Evolutionary conservation across 1,140 invertebrate genomes (phyloP).

Genomic region (Theocolax elegans): DNA sequence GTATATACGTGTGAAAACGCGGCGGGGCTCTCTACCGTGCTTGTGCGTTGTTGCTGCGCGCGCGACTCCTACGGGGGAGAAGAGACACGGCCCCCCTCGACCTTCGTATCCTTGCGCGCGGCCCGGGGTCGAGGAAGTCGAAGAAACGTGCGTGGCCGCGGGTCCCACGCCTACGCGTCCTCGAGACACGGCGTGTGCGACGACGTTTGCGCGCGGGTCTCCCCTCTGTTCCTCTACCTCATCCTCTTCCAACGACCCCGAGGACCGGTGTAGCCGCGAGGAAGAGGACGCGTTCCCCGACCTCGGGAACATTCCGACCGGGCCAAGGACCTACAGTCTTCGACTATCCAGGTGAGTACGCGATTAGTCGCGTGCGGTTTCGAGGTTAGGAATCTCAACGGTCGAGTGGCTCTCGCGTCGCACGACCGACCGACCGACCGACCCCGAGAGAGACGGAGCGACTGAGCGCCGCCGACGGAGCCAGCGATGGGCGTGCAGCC

Average conservation of each 20-base stretch:
- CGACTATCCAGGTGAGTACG: no score
- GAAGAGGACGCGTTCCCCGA: no score
- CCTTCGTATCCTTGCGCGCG: slow-evolving; percentile 9
- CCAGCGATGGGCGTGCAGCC: slow-evolving; percentile 34
- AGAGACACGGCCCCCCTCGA: slow-evolving; percentile 4
- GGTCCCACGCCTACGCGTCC: neutral
- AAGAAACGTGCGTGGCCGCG: neutral
- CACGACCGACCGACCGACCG: no score
- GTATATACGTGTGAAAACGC: slow-evolving; percentile 18
- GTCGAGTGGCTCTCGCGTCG: slow-evolving; percentile 26
- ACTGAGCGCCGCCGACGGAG: neutral
- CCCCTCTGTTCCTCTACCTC: no score
- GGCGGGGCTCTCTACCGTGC: neutral
- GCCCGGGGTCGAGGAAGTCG: no score
- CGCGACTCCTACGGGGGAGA: slow-evolving; percentile 46
- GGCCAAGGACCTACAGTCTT: no score
- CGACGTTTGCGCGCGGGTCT: no score
- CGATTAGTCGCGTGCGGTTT: neutral
- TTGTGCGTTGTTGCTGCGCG: slow-evolving; percentile 34
- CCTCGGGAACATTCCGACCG: no score
- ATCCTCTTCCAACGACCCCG: no score
- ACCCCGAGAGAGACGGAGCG: neutral
- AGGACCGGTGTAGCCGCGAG: no score
- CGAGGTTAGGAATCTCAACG: slow-evolving; percentile 39
- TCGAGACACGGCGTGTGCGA: no score